Base-by-base conservation (phyloP, 2,113 vertebrate species). In the Odontophorus gujanensis region DNA sequence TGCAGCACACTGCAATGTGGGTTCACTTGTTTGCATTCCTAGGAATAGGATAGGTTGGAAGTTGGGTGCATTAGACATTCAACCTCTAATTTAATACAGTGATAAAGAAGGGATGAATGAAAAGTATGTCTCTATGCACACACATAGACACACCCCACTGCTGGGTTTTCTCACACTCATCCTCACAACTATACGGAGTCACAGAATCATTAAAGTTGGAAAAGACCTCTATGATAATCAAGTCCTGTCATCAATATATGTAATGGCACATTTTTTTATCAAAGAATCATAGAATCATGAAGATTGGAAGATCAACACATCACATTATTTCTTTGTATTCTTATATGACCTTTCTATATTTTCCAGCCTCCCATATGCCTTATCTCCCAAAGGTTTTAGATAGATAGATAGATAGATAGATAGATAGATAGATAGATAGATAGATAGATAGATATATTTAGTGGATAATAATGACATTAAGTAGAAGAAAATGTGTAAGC, bases 41-140 rank as follows among this genome's bases (percentile, higher is more conserved):
- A n/a, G 59, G 40, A 30, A 4, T 3, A 62, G 32, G 53, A 22
- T 2, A 47, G 0, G 4, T 12, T 9, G 12, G 48, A 11, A 20
- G 11, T 25, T 1, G 2, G 40, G 71, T 66, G 28, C 13, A 1
- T 43, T 15, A 38, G 66, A 3, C 25, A 3, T 13, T 68, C 34
- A 73, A 34, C 6, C 9, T 22, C 1, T 26, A 4, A 20, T 14
- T 87, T 12, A n/a, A 8, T 2, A 20, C 42, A 11, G 11, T 14
- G 30, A 26, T 24, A 66, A 28, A 36, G 22, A 34, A 80, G 6
- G 2, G n/a, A 30, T 13, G 26, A 62, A 61, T 32, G 32, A 76
- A 79, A 55, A 32, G 38, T 61, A 45, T 18, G 6, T n/a, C 18
- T 21, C 20, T 19, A 65, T 71, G 18, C 36, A 38, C 14, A 36